Evolutionary conservation across 2,797 vertebrate species (phyloP), one percentile per base, ranked within the genome.

Genomic region (Botia almorhae): DNA sequence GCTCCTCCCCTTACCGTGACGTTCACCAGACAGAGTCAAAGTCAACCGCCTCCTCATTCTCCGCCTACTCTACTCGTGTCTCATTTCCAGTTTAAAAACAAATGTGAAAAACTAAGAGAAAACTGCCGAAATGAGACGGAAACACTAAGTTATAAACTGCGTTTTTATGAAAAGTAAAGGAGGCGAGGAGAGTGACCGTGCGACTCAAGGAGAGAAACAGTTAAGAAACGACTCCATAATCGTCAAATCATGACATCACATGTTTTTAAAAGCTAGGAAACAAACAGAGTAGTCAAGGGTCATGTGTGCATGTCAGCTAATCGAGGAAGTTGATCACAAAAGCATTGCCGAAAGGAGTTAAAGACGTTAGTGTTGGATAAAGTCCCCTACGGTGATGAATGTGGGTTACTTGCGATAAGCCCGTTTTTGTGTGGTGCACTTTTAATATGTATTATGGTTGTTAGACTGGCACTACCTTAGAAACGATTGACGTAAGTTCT

Each of bases 1-100:
- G 90, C 93, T 93, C 93, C 94, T 88, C 94, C 94, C 23, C 89
- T 86, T 46, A 74, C 64, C 87, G 88, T 92, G 91, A 92, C 93
- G 90, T 87, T 43, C 81, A 46, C 43, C 43, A 46, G 43, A 76
- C 71, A 60, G 71, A 78, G 55, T 48, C 77, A 55, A 85, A 75
- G 74, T 51, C 84, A 81, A 85, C 56, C 70, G 61, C 78, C 63
- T 80, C 63, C 85, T 83, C 81, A 60, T 75, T 56, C 72, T 68
- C 83, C 81, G 80, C 80, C 89, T 68, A 82, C 56, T 83, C 53
- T 82, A 46, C 86, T 74, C 86, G 60, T n/a, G 81, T 81, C 86
- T 83, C 86, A 67, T 86, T 48, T 80, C 36, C 29, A 80, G 50
- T 80, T 87, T 80, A 87, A 84, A 83, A 85, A 86, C 83, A 85